Conservation (phyloP, 2,888 invertebrate genomes). For the Dichetophora obliterata region DNA sequence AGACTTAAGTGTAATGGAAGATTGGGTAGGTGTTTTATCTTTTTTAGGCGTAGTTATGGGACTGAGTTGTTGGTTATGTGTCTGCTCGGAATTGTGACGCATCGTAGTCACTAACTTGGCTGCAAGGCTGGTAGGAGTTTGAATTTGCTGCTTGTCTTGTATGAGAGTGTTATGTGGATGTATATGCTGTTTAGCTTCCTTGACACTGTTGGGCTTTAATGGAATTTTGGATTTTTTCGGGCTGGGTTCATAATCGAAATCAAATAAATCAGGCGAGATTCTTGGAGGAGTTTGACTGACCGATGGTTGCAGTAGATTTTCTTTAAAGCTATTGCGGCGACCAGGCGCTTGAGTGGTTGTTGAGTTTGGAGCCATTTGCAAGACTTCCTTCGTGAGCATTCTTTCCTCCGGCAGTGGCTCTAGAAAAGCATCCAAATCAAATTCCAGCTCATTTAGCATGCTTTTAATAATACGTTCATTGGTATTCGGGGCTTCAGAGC, state of each 20-base stretch:
- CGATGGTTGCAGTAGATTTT: slow-evolving; percentile 7
- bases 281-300: slow-evolving; percentile 14
- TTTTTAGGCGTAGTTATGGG: neutral
- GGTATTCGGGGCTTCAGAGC: neutral
- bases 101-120: neutral
- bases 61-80: neutral
- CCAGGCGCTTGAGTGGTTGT: slow-evolving; percentile 7
- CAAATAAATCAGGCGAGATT: slow-evolving; percentile 61
- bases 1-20: neutral
- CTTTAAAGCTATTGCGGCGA: slow-evolving; percentile 35
- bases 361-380: neutral
- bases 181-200: slow-evolving; percentile 43
- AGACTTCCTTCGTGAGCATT: slow-evolving; percentile 44
- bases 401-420: slow-evolving; percentile 71
- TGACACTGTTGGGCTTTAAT: slow-evolving; percentile 48
- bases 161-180: too few species aligned
- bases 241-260: slow-evolving; percentile 46
- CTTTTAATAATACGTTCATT: neutral
- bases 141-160: neutral
- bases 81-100: neutral
- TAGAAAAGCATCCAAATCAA: slow-evolving; percentile 71
- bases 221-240: neutral
- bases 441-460: slow-evolving; percentile 49
- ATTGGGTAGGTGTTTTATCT: neutral
- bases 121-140: too few species aligned